Base-by-base conservation (phyloP, 2,797 vertebrate genomes). In the Rhynchonycteris naso region DNA sequence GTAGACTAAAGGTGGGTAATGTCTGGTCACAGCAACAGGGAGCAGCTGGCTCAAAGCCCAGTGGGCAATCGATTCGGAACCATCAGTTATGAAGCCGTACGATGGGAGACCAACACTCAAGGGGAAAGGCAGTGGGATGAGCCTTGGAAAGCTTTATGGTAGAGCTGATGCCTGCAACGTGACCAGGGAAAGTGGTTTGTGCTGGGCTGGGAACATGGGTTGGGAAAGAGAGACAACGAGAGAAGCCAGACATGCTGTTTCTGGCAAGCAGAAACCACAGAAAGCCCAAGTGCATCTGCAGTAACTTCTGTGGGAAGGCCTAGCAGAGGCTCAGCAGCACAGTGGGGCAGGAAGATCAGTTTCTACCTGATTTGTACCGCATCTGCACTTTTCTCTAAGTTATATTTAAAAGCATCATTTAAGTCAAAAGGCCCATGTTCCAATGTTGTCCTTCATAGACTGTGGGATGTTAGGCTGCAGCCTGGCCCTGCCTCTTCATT, bases 401-500 rank as follows among this genome's bases (percentile, higher is more conserved):
- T n/a, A 24, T n/a, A 0, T 84, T 74, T 35, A 63, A 88, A 81
- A 93, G 13, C 30, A 56, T 38, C 13, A 26, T 65, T 79, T 69
- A 84, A 30, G 28, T 65, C 3, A 2, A 74, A 78, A 63, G 82
- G 24, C 50, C 28, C 7, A 19, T 61, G 63, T 93, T 28, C 80
- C 63, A 81, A 0, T 66, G 18, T 50, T 65, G 61, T 38, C 22
- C 43, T 22, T 74, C 16, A 0, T 8, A 30, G 22, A 18, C 18
- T 35, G 4, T 52, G 66, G 54, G 18, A 14, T 38, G 13, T 76
- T 30, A 33, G 24, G 7, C 26, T 47, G 59, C 26, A 12, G 16
- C 8, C 74, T 33, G 26, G 18, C 10, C 4, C 28, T 16, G 91
- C 91, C 68, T 90, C 93, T 96, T 75, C 84, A 18, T 94, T 65